phyloP scores from a whole-genome alignment of 2,797 vertebrate genomes.

The Sebastiscus albofasciatus region DNA sequence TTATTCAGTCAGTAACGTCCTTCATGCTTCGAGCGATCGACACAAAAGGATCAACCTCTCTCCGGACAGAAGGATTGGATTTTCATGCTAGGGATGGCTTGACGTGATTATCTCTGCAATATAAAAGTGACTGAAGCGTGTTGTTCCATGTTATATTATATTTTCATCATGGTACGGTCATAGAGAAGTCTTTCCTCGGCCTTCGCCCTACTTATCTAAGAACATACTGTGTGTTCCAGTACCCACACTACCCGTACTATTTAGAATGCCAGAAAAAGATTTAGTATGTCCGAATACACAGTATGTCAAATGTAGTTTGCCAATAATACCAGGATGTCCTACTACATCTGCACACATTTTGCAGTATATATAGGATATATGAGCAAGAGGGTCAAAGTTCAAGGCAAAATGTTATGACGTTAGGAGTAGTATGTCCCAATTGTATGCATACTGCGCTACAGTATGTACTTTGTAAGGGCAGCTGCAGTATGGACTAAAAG shows the following conservation, averaged over 20 bases:
- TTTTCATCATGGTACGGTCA: neutral
- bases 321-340: too few relatives aligned
- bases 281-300: too few relatives aligned
- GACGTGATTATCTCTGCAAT: conserved; percentile 5
- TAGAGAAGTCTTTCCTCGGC: neutral
- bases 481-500: too few relatives aligned
- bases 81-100: neutral
- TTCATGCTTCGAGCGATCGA: conserved; percentile 23
- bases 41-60: conserved; percentile 27
- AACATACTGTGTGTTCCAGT: neutral
- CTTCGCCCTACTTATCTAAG: neutral
- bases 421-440: too few relatives aligned
- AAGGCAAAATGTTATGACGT: too few relatives aligned
- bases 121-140: neutral
- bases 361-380: too few relatives aligned
- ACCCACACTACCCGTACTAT: too few relatives aligned
- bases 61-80: conserved; percentile 35
- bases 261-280: too few relatives aligned
- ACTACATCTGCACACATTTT: fast-evolving
- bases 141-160: conserved; percentile 9
- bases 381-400: too few relatives aligned
- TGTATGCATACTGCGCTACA: too few relatives aligned
- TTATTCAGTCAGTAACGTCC: conserved; percentile 17
- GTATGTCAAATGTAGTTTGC: too few relatives aligned
- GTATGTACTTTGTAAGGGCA: too few relatives aligned